Evolutionary conservation across 1,140 invertebrate species (phyloP).

Genomic region (Panonychus citri): DNA sequence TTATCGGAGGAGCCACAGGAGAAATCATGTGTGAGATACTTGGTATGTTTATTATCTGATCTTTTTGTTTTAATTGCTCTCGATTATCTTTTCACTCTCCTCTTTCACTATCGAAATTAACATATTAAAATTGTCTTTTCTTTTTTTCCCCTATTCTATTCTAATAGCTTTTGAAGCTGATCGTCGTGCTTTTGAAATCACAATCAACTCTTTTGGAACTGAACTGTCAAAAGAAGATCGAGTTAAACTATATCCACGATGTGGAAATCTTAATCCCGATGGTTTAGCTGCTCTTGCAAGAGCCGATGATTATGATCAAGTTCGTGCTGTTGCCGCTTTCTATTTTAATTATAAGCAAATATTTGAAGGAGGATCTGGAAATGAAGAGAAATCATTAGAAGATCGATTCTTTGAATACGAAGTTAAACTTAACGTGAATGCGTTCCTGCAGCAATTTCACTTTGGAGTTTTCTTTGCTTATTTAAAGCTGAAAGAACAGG

Average conservation of each 20-base stretch:
- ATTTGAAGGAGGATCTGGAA: conserved; percentile 90
- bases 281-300: conserved; percentile 80
- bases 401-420: conserved; percentile 99
- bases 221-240: conserved; percentile 96
- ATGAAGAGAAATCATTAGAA: conserved; percentile 85
- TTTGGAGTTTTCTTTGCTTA: conserved; percentile 99
- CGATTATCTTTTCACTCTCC: background rate
- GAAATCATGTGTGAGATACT: conserved; percentile 99
- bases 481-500: conserved; percentile 96
- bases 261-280: conserved; percentile 90
- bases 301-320: conserved; percentile 98
- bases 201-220: conserved; percentile 98
- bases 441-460: conserved; percentile 97
- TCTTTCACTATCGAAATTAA: background rate
- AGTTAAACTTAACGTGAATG: conserved; percentile 78
- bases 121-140: background rate
- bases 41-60: conserved; percentile 31
- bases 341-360: conserved; percentile 88
- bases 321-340: conserved; percentile 91
- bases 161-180: conserved; percentile 70
- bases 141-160: background rate
- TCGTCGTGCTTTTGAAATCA: conserved; percentile 94
- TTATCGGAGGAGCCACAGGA: conserved; percentile 87
- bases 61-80: background rate
- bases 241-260: conserved; percentile 87